Conservation (phyloP, 1,140 invertebrate genomes). For the Drosophila prosaltans region DNA sequence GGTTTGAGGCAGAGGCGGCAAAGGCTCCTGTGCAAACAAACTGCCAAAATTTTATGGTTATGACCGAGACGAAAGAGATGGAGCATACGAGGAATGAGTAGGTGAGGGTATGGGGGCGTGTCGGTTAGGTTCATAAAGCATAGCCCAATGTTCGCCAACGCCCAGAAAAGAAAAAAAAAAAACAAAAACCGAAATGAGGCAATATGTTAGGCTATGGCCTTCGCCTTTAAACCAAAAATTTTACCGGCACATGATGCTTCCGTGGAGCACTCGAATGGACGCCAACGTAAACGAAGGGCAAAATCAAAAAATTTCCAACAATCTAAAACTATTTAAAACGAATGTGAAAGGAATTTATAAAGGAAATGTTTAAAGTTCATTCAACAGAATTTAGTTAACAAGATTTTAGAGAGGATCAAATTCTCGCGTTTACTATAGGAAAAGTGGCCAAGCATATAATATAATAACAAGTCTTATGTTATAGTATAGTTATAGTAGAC, state of each 20-base stretch:
- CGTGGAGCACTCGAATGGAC: not conserved
- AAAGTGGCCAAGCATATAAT: too few relatives aligned
- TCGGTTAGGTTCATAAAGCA: not conserved
- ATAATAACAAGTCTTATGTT: too few relatives aligned
- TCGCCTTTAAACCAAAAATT: slow-evolving; percentile 1
- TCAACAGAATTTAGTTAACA: too few relatives aligned
- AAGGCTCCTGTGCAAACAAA: slow-evolving; percentile 36
- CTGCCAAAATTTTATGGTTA: slow-evolving; percentile 21
- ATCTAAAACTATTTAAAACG: not conserved
- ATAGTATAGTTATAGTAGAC: too few relatives aligned
- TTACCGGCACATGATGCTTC: slow-evolving; percentile 3
- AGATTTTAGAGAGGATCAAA: too few relatives aligned
- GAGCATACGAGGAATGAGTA: slow-evolving; percentile 8
- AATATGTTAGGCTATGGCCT: slow-evolving; percentile 7
- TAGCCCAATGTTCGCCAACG: slow-evolving; percentile 3
- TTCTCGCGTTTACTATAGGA: too few relatives aligned
- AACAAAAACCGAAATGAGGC: not conserved
- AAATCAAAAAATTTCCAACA: not conserved
- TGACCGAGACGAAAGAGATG: slow-evolving; percentile 8
- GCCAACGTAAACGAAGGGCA: not conserved
- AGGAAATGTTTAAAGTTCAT: not conserved
- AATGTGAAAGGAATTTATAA: too few relatives aligned
- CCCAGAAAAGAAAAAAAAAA: not conserved
- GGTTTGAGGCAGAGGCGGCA: slow-evolving; percentile 23
- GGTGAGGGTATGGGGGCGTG: not conserved